Percentiles rank a stretch among this genome's conserved stretches.
phyloP scores from a whole-genome alignment of 2,113 vertebrate species.

The Psephotus haematonotus region DNA sequence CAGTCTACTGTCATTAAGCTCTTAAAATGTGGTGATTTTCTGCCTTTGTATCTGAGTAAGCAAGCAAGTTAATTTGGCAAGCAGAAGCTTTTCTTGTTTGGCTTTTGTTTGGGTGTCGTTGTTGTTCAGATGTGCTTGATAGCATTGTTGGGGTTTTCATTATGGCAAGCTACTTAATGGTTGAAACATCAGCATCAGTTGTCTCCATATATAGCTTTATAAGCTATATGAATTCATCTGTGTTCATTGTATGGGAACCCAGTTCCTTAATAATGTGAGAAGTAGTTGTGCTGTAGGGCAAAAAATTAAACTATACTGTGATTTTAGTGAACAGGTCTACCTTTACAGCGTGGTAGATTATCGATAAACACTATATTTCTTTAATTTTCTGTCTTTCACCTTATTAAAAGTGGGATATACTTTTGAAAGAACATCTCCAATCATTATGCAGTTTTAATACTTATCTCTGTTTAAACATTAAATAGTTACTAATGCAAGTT shows the following conservation, averaged over 20 bases:
- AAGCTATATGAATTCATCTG: neutral
- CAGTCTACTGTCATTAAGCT: neutral
- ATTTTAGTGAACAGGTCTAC: neutral
- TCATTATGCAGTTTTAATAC: neutral
- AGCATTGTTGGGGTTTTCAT: neutral
- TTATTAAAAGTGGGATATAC: neutral
- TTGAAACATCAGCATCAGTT: neutral
- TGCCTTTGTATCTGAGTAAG: neutral
- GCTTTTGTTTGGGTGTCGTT: too few relatives aligned
- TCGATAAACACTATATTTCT: fast-evolving
- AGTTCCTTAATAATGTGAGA: neutral
- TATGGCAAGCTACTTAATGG: neutral
- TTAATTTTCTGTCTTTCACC: neutral
- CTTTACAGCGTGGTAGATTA: neutral
- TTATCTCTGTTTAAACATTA: neutral
- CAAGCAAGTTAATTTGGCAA: neutral
- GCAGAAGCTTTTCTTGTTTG: neutral
- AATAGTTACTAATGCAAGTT: neutral
- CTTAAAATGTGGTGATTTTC: neutral
- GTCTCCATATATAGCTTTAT: neutral
- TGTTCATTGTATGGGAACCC: neutral
- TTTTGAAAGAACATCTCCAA: neutral
- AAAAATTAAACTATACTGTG: neutral
- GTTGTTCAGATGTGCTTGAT: neutral
- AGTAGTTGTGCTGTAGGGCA: neutral